Evolutionary conservation across 1,140 invertebrate genomes (phyloP).

Genomic region (Cepaea nemoralis): DNA sequence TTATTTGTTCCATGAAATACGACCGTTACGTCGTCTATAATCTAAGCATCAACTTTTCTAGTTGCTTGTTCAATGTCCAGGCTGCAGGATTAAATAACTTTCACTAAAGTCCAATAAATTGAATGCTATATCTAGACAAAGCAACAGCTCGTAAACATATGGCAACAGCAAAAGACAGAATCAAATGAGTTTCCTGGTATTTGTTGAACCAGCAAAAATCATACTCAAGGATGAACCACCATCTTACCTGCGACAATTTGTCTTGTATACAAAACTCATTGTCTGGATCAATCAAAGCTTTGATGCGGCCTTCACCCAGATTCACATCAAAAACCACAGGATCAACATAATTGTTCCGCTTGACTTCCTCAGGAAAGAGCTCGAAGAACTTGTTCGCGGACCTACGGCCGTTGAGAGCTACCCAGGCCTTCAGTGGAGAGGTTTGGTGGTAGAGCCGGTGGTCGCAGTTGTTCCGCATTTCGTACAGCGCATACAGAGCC

Average conservation of each 20-base stretch:
- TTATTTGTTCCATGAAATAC: too few species aligned
- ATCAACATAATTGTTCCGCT: slow-evolving; percentile 76
- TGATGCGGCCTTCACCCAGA: slow-evolving; percentile 87
- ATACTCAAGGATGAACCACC: too few species aligned
- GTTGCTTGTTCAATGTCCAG: too few species aligned
- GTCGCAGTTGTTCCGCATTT: slow-evolving; percentile 79
- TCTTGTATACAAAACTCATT: slow-evolving; percentile 90
- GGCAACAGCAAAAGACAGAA: too few species aligned
- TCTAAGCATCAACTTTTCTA: too few species aligned
- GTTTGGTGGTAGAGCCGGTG: slow-evolving; percentile 34
- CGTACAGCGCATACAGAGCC: slow-evolving; percentile 93
- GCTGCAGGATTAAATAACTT: too few species aligned
- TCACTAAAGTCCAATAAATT: too few species aligned
- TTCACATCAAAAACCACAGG: slow-evolving; percentile 89
- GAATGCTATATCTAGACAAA: too few species aligned
- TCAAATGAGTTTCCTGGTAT: too few species aligned
- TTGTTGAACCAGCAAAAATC: too few species aligned
- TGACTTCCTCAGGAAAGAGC: slow-evolving; percentile 83
- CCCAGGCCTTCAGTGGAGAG: slow-evolving; percentile 87
- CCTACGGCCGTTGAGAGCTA: slow-evolving; percentile 84
- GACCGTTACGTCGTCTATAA: too few species aligned
- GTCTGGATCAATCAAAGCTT: slow-evolving; percentile 94
- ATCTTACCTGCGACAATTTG: slow-evolving; percentile 80
- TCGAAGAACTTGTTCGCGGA: slow-evolving; percentile 77
- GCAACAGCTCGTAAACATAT: too few species aligned